These are phyloP conservation scores for Lasioglossum calceatum DNA, from an alignment of 2,888 invertebrate species.

Conservation along the genomic window DNA sequence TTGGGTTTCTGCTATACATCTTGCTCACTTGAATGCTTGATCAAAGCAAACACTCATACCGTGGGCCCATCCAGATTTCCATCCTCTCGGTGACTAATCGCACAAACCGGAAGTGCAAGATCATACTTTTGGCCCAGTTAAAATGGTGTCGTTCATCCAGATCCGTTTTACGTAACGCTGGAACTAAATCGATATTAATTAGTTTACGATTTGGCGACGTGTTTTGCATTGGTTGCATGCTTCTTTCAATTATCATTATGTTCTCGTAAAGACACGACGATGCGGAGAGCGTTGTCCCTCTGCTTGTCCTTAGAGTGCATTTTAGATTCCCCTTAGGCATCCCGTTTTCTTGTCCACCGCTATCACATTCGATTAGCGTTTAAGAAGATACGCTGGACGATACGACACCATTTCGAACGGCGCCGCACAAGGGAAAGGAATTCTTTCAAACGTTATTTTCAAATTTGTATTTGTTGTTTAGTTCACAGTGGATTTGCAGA, in stretches of 20 bases:
- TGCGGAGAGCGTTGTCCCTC: neutral
- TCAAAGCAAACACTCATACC: constrained; percentile 66
- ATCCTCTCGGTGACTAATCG: constrained; percentile 77
- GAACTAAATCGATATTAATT: neutral
- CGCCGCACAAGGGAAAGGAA: constrained; percentile 41
- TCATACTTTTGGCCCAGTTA: constrained; percentile 48
- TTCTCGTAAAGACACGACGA: neutral
- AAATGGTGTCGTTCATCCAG: constrained; percentile 62
- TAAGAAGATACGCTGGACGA: neutral
- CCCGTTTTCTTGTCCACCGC: neutral
- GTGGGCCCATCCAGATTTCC: constrained; percentile 79
- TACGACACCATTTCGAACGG: constrained; percentile 48
- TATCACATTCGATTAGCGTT: neutral
- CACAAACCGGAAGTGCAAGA: constrained; percentile 54
- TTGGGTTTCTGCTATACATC: constrained; percentile 80
- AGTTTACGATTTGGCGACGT: neutral
- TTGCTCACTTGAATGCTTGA: constrained; percentile 69
- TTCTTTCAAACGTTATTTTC: constrained; percentile 34
- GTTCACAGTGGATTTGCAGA: constrained; percentile 59
- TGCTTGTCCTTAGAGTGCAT: constrained; percentile 3
- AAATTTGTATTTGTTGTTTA: constrained; percentile 59
- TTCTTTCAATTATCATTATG: neutral
- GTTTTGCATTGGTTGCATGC: constrained; percentile 17
- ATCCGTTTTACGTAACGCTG: neutral
- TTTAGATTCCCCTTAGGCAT: neutral